Evolutionary conservation across 2,888 invertebrate species (phyloP).

Genomic region (Monopis laevigella): DNA sequence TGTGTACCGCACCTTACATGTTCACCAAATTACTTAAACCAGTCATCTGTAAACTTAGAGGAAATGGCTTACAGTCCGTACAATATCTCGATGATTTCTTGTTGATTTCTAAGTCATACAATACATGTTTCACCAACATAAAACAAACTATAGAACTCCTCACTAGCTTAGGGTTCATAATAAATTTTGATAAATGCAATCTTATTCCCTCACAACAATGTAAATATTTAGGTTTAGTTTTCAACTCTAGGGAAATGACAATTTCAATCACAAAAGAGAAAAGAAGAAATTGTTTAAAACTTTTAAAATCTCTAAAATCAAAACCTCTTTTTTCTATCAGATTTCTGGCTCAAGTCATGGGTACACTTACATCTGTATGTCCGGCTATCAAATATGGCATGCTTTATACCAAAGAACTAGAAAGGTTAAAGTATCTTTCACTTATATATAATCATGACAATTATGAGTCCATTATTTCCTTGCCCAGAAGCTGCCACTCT

Average conservation of each 20-base stretch:
- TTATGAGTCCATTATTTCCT: conserved; percentile 11
- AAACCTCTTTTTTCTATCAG: conserved; percentile 13
- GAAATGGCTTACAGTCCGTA: conserved; percentile 3
- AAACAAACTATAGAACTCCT: conserved; percentile 14
- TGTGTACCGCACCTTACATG: conserved; percentile 3
- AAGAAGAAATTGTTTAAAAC: conserved; percentile 12
- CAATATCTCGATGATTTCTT: conserved; percentile 17
- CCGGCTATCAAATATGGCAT: conserved; percentile 16
- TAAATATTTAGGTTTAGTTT: conserved; percentile 17
- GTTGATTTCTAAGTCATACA: conserved; percentile 13
- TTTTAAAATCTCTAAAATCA: conserved; percentile 13
- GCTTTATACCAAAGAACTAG: conserved; percentile 16
- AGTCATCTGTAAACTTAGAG: not conserved
- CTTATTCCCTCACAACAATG: conserved; percentile 10
- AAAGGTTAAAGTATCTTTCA: conserved; percentile 11
- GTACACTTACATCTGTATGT: conserved; percentile 15
- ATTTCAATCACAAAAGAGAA: conserved; percentile 15
- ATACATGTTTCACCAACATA: conserved; percentile 15
- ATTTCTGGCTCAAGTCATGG: conserved; percentile 16
- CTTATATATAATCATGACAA: not conserved
- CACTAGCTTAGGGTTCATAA: conserved; percentile 17
- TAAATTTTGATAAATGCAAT: conserved; percentile 18
- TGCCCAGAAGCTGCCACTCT: conserved; percentile 1
- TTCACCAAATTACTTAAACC: conserved; percentile 10
- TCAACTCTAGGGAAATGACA: conserved; percentile 13